Conservation (phyloP, 2,113 vertebrate species). For the Hepsetus odoe region DNA sequence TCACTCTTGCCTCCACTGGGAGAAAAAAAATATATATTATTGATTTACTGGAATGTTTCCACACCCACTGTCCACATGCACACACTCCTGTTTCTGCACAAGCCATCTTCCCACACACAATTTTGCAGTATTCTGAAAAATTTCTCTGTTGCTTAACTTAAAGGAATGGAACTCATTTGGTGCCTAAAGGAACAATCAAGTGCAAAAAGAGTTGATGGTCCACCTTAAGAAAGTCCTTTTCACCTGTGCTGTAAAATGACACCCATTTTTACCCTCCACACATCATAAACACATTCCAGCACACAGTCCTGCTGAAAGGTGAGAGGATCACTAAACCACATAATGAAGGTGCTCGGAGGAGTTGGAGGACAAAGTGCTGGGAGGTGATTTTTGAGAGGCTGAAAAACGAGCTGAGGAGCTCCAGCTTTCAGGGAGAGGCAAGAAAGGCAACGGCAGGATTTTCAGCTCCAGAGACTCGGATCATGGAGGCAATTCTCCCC, state of each 20-base stretch:
- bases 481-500: conserved; percentile 52
- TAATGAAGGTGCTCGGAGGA: conserved; percentile 49
- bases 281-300: conserved; percentile 41
- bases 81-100: no score
- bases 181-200: no score
- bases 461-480: conserved; percentile 55
- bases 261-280: neutral
- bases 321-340: conserved; percentile 57
- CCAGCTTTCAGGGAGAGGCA: conserved; percentile 44
- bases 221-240: neutral
- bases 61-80: neutral
- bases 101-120: no score
- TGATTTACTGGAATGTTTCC: no score
- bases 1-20: no score
- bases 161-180: no score
- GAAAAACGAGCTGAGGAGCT: conserved; percentile 50
- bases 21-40: no score
- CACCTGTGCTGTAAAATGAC: neutral
- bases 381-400: conserved; percentile 48
- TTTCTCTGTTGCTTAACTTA: no score
- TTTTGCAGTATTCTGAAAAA: no score
- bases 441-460: conserved; percentile 51
- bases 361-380: conserved; percentile 44
- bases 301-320: conserved; percentile 63
- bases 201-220: no score